A percentile compares a stretch with the other conserved stretches of the same genome.
These are phyloP conservation scores for Maconellicoccus hirsutus DNA, from an alignment of 1,140 invertebrate genomes.

Conservation along the genomic window DNA sequence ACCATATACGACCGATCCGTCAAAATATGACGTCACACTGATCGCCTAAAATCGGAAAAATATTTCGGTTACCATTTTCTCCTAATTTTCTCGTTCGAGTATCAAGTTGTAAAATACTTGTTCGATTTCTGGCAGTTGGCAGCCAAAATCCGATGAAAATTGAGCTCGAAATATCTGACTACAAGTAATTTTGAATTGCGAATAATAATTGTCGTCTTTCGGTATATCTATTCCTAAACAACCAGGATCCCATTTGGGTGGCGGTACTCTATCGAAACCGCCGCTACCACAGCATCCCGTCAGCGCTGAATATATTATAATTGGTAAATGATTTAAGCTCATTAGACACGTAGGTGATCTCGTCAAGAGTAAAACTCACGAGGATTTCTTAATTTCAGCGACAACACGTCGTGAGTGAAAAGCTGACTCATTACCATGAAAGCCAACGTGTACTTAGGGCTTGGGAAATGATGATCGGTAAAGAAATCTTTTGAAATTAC, in stretches of 20 bases:
- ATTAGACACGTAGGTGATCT: too few species aligned
- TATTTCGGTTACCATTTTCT: not conserved
- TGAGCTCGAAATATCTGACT: constrained; percentile 40
- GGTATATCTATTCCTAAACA: not conserved
- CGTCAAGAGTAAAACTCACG: too few species aligned
- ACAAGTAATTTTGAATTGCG: not conserved
- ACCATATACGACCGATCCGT: constrained; percentile 60
- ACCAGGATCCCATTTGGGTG: not conserved
- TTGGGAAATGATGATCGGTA: not conserved
- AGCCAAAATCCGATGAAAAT: constrained; percentile 28
- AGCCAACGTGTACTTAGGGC: not conserved
- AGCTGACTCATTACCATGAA: not conserved
- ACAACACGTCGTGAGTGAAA: not conserved
- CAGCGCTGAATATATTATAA: not conserved
- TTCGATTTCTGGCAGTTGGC: constrained; percentile 26
- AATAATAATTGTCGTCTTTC: not conserved
- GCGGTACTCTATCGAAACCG: not conserved
- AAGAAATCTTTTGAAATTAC: not conserved
- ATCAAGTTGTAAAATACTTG: too few species aligned
- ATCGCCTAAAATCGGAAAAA: constrained; percentile 45
- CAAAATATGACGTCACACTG: constrained; percentile 53
- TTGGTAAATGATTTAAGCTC: not conserved
- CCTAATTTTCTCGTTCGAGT: too few species aligned
- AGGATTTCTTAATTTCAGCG: not conserved
- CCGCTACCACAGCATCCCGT: not conserved